Evolutionary conservation across 2,113 vertebrate genomes (phyloP), one percentile per base, ranked within the genome.

Genomic region (Seriola rivoliana): DNA sequence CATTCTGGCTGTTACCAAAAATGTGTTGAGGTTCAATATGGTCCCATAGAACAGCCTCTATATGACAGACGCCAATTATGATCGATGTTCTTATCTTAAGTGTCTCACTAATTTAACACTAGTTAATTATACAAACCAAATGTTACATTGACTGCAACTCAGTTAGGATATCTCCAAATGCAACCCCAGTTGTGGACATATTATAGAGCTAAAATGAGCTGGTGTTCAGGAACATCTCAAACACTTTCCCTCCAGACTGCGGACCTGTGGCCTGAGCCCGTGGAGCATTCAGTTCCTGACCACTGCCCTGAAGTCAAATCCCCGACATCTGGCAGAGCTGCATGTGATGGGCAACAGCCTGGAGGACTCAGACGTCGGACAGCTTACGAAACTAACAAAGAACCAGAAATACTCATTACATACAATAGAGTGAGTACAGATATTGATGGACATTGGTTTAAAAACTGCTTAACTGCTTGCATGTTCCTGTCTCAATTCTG

Each of bases 271-370:
- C 21, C 40, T 93, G 67, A 86, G 29, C 70, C 80, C 77, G 0
- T 57, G 4, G 34, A 88, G 90, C 23, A 32, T 87, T n/a, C n/a
- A 52, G 25, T 75, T 64, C 44, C 67, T 94, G 52, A 81, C 25
- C n/a, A 17, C 16, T 0, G 87, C 91, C 68, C 71, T 92, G 25
- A 80, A 32, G 64, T 65, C 73, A 4, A 94, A 93, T 77, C 80
- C 78, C 1, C 29, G 36, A 54, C 42, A 81, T 54, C 80, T 94
- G 70, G 36, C 36, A 19, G 88, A 91, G 68, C 81, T 93, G 32
- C 79, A 83, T 5, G n/a, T 94, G 66, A 84, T 86, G 70, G 91
- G 93, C 32, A 94, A 94, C 83, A 58, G 42, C 6, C 75, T 82
- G 32, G 91, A 87, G 1, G 58, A 59, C 13, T 1, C 40, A 0